phyloP scores from a whole-genome alignment of 1,140 invertebrate species.

The Drosophila subobscura region DNA sequence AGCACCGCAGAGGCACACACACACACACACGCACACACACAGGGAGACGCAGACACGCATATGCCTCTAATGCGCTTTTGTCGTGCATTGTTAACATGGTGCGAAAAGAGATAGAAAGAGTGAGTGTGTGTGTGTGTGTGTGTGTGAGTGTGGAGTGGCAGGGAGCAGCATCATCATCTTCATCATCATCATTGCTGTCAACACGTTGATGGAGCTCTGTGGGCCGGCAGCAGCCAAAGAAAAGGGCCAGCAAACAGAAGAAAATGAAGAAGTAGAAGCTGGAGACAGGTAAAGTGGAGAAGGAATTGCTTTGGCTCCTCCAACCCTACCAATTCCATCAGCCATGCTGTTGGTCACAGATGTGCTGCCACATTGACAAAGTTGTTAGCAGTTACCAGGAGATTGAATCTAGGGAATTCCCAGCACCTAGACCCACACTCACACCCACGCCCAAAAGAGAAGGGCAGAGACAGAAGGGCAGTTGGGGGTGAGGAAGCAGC shows the following conservation, averaged over 20 bases:
- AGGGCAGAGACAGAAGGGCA: neutral
- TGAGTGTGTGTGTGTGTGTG: neutral
- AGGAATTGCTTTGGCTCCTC: neutral
- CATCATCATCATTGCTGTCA: conserved; percentile 68
- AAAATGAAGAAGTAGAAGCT: conserved; percentile 1
- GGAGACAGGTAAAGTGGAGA: conserved; percentile 39
- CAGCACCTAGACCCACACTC: too few species aligned
- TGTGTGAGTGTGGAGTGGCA: neutral
- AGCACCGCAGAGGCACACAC: conserved; percentile 13
- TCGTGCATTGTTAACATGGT: conserved; percentile 71
- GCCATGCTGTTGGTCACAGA: conserved; percentile 46
- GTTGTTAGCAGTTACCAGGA: conserved; percentile 57
- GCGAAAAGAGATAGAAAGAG: conserved; percentile 10
- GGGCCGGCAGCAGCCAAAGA: too few species aligned
- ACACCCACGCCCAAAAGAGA: conserved; percentile 10
- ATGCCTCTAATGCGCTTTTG: conserved; percentile 77
- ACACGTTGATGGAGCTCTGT: conserved; percentile 59
- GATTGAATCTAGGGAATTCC: conserved; percentile 38
- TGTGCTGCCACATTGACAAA: conserved; percentile 64
- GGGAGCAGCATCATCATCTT: conserved; percentile 35
- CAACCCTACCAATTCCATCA: neutral
- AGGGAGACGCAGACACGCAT: conserved; percentile 15
- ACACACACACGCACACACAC: neutral
- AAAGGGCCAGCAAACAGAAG: neutral
- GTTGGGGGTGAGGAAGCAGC: conserved; percentile 17